phyloP scores from a whole-genome alignment of 2,113 vertebrate genomes.

The Himantopus leucocephalus region DNA sequence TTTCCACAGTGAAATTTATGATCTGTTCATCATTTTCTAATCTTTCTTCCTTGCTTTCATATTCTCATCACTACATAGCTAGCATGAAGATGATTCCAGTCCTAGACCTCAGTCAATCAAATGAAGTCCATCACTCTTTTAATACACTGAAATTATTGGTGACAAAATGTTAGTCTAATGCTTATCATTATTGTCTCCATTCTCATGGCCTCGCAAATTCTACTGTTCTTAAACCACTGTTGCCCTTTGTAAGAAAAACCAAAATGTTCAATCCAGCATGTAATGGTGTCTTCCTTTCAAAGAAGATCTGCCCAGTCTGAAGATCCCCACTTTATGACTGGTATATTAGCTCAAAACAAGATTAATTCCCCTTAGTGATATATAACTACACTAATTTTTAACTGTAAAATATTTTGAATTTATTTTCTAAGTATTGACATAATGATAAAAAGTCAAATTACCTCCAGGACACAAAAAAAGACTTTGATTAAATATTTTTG shows the following conservation, averaged over 20 bases:
- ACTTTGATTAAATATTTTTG: slow-evolving; percentile 52
- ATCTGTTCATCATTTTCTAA: neutral
- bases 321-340: neutral
- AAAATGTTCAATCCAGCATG: neutral
- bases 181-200: neutral
- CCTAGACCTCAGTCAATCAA: neutral
- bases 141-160: neutral
- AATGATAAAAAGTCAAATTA: slow-evolving; percentile 23
- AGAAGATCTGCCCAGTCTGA: neutral
- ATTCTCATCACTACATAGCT: neutral
- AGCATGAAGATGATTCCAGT: neutral
- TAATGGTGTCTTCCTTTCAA: neutral
- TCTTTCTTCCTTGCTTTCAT: too few relatives aligned
- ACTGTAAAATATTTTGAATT: slow-evolving; percentile 36
- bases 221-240: neutral
- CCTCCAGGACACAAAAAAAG: neutral
- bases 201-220: neutral
- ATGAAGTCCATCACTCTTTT: neutral
- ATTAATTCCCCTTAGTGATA: neutral
- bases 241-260: neutral
- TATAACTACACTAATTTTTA: neutral
- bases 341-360: neutral
- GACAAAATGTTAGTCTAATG: neutral
- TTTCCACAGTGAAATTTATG: neutral
- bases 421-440: slow-evolving; percentile 27